phyloP scores from a whole-genome alignment of 2,888 invertebrate species.

The Drosophila cognata region DNA sequence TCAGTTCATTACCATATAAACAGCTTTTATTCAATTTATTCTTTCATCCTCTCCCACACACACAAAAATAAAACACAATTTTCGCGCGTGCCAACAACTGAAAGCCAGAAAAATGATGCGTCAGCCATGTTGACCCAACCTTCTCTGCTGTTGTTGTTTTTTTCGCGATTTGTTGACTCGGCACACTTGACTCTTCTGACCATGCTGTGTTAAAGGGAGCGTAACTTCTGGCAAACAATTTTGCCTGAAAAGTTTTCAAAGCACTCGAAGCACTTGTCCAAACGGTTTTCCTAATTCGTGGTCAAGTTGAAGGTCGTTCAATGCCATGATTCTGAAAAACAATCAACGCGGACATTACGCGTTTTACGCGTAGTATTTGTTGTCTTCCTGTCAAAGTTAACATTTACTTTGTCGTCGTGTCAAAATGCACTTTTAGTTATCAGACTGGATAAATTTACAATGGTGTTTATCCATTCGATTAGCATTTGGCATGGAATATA shows the following conservation, averaged over 20 bases:
- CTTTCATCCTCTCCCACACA: neutral
- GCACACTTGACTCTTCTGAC: constrained; percentile 37
- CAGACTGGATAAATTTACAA: neutral
- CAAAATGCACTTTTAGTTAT: neutral
- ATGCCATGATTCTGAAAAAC: constrained; percentile 1
- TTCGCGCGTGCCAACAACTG: constrained; percentile 55
- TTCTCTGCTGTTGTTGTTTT: constrained; percentile 4
- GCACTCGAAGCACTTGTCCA: constrained; percentile 24
- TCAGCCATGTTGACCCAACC: constrained; percentile 26
- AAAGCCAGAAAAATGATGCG: constrained; percentile 30
- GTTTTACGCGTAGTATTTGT: neutral
- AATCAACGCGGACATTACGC: neutral
- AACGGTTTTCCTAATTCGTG: constrained; percentile 16
- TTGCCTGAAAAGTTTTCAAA: constrained; percentile 42
- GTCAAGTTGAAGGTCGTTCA: constrained; percentile 16
- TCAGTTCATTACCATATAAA: constrained; percentile 71
- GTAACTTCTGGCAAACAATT: constrained; percentile 48
- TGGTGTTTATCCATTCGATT: neutral
- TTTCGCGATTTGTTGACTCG: constrained; percentile 21
- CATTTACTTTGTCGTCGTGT: neutral
- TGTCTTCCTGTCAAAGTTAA: neutral
- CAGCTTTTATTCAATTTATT: constrained; percentile 48
- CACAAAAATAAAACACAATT: constrained; percentile 23
- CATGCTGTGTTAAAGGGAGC: constrained; percentile 48
- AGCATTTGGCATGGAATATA: neutral